phyloP scores from a whole-genome alignment of 1,140 invertebrate genomes.

The Kradibia gibbosae region DNA sequence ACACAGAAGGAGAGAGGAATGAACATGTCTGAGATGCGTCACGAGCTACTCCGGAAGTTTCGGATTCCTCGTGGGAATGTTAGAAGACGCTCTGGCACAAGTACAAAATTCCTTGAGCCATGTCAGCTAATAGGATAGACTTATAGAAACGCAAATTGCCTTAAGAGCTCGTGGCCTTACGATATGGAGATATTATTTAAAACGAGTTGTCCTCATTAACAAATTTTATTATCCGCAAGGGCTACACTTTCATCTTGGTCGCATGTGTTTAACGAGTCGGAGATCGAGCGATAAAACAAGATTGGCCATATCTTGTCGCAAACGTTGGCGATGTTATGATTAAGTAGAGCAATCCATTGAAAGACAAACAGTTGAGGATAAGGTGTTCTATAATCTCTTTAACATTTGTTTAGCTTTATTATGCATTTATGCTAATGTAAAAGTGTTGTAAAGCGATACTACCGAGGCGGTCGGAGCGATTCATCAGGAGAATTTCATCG shows the following conservation, averaged over 20 bases:
- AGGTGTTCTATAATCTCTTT: not conserved
- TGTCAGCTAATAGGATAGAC: not conserved
- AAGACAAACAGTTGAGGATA: not conserved
- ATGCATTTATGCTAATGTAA: not conserved
- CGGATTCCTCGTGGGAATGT: slow-evolving; percentile 52
- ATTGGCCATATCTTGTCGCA: no score
- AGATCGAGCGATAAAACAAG: no score
- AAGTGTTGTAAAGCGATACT: not conserved
- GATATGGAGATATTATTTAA: not conserved
- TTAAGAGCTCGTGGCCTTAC: not conserved
- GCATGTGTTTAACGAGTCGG: no score
- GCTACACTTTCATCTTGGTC: no score
- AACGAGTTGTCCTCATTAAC: not conserved
- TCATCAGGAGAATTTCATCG: not conserved
- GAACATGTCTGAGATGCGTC: not conserved
- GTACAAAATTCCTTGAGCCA: not conserved
- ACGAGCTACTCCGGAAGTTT: slow-evolving; percentile 56
- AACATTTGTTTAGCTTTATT: not conserved
- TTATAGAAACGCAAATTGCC: not conserved
- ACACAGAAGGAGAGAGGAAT: not conserved
- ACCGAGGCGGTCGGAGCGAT: not conserved
- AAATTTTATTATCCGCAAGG: no score
- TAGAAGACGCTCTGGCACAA: slow-evolving; percentile 24
- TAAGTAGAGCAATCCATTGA: not conserved
- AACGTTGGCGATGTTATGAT: not conserved